Evolutionary conservation across 2,113 vertebrate genomes (phyloP).

Genomic region (Emberiza fucata): DNA sequence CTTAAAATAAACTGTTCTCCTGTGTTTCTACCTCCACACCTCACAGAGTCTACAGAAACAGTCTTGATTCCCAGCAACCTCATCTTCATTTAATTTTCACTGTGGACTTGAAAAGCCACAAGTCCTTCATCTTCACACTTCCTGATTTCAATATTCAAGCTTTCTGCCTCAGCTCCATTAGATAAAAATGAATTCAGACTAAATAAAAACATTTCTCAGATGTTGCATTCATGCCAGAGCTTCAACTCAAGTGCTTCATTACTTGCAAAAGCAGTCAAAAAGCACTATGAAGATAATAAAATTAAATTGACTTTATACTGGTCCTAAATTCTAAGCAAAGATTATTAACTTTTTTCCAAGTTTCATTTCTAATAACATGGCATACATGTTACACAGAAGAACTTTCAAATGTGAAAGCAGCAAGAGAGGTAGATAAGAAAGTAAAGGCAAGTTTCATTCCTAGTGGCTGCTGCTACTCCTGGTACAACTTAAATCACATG

Average conservation of each 20-base stretch:
- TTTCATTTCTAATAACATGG: neutral
- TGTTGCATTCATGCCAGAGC: neutral
- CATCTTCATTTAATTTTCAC: neutral
- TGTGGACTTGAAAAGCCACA: neutral
- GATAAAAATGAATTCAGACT: constrained; percentile 19
- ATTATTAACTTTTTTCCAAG: fast-evolving
- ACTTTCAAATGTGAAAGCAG: neutral
- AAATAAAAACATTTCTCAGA: constrained; percentile 18
- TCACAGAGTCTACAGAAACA: neutral
- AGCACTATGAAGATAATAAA: neutral
- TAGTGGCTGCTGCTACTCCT: neutral
- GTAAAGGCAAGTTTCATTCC: neutral
- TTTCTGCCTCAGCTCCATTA: constrained; percentile 2
- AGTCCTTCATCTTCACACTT: neutral
- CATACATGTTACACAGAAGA: neutral
- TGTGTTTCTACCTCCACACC: neutral
- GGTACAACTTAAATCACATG: neutral
- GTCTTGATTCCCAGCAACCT: neutral
- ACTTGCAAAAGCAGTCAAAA: constrained; percentile 1
- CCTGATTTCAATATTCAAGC: neutral
- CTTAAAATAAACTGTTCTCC: neutral
- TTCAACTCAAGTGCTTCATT: neutral
- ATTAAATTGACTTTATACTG: neutral
- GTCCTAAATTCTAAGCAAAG: neutral
- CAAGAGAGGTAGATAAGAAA: neutral